A percentile compares a stretch with the other conserved stretches of the same genome.
Conservation (phyloP, 2,888 invertebrate genomes). For the Trissonchulus latispiculum region DNA sequence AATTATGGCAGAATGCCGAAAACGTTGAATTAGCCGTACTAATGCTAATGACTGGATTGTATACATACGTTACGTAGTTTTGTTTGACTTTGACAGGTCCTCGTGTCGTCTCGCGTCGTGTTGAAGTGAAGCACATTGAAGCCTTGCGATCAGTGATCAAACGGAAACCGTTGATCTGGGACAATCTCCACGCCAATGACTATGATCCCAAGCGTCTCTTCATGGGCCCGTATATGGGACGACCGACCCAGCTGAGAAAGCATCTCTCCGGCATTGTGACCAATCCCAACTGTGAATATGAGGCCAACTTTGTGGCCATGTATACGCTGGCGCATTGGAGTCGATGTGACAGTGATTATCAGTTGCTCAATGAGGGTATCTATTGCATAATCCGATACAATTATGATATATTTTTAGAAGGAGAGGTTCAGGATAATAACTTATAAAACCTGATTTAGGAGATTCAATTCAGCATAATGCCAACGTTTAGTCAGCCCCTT, state of each 20-base stretch:
- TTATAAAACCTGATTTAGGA: too few species aligned
- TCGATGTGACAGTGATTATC: conserved; percentile 54
- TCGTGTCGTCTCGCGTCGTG: conserved; percentile 69
- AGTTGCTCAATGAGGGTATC: too few species aligned
- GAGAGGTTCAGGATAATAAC: too few species aligned
- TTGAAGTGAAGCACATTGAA: conserved; percentile 77
- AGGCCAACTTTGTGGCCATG: conserved; percentile 88
- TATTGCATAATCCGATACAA: too few species aligned
- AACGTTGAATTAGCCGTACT: too few species aligned
- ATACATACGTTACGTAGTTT: too few species aligned
- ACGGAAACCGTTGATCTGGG: conserved; percentile 93
- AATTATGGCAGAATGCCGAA: not conserved
- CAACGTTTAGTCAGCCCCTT: too few species aligned
- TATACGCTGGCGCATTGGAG: conserved; percentile 93
- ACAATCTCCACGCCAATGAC: conserved; percentile 96
- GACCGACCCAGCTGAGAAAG: conserved; percentile 29
- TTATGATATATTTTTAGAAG: too few species aligned
- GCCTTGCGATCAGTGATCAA: conserved; percentile 79
- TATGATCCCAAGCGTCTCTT: conserved; percentile 95
- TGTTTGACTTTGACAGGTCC: too few species aligned
- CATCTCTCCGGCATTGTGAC: conserved; percentile 74
- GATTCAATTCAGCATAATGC: too few species aligned
- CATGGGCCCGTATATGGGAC: conserved; percentile 58
- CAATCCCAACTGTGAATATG: conserved; percentile 98
- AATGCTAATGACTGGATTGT: too few species aligned